Conservation (phyloP, 2,113 vertebrate species). For the Etheostoma spectabile region DNA sequence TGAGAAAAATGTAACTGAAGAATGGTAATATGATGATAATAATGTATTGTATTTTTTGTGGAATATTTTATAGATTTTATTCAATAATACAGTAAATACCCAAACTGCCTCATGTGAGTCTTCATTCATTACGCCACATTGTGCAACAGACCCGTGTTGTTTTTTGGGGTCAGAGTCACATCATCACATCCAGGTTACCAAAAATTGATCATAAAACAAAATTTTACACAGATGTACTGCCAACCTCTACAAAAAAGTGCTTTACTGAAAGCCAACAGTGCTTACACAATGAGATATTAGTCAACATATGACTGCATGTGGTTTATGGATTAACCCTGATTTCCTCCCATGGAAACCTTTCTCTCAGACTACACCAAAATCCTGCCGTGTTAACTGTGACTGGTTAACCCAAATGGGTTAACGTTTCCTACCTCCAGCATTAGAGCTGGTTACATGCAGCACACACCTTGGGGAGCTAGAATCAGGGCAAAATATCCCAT, state of each 20-base stretch:
- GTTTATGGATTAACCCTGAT: conserved; percentile 10
- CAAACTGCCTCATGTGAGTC: not conserved
- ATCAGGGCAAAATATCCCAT: conserved; percentile 5
- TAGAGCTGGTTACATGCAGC: fast-evolving
- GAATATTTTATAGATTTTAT: conserved; percentile 75
- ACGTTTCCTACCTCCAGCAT: not conserved
- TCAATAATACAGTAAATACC: conserved; percentile 55
- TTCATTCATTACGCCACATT: conserved; percentile 17
- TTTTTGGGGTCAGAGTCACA: not conserved
- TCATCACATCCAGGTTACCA: not conserved
- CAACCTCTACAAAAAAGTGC: not conserved
- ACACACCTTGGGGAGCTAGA: not conserved
- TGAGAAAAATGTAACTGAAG: conserved; percentile 47
- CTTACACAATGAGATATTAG: conserved; percentile 17
- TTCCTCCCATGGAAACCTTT: not conserved
- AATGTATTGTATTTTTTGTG: conserved; percentile 69
- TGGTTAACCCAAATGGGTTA: not conserved
- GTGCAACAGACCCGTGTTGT: not conserved
- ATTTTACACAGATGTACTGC: not conserved
- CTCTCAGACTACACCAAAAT: not conserved
- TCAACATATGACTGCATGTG: conserved; percentile 23
- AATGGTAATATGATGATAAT: conserved; percentile 40
- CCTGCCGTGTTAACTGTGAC: too few relatives aligned
- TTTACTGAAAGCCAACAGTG: not conserved
- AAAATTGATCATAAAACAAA: not conserved